phyloP scores from a whole-genome alignment of 2,888 invertebrate genomes.

The Orthonychiurus folsomi region DNA sequence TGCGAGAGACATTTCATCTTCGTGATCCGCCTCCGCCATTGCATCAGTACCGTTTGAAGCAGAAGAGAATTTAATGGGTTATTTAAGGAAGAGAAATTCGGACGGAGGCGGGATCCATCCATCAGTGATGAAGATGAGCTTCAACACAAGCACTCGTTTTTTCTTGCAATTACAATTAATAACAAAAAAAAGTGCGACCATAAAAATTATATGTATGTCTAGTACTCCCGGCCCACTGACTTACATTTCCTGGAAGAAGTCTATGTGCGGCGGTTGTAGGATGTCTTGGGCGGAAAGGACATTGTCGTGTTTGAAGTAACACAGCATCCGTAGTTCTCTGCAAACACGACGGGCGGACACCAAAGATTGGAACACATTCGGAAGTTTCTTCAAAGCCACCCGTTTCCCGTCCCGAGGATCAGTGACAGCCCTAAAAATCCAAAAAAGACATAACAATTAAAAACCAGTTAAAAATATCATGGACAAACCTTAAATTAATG shows the following conservation, averaged over 20 bases:
- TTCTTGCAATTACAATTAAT: constrained; percentile 1
- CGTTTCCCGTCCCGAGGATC: constrained; percentile 96
- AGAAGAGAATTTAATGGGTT: no score
- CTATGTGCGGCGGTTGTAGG: constrained; percentile 94
- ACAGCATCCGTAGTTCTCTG: constrained; percentile 97
- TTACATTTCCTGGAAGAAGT: constrained; percentile 99
- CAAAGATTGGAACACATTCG: constrained; percentile 99
- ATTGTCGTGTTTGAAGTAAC: constrained; percentile 99
- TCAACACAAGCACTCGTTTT: no score
- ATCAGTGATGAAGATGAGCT: no score
- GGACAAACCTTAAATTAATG: no score
- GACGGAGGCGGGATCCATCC: no score
- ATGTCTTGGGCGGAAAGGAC: constrained; percentile 97
- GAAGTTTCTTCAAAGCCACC: constrained; percentile 98
- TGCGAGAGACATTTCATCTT: no score
- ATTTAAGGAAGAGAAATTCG: no score
- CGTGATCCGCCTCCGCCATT: no score
- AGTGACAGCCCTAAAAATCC: constrained; percentile 94
- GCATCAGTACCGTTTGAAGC: no score
- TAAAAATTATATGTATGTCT: background rate
- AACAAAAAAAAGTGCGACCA: constrained; percentile 5
- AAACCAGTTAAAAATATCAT: background rate
- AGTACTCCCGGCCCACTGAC: no score
- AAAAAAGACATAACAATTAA: no score
- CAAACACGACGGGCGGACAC: constrained; percentile 98